Evolutionary conservation across 2,113 vertebrate genomes (phyloP), one percentile per base, ranked within the genome.

Genomic region (Coturnix japonica): DNA sequence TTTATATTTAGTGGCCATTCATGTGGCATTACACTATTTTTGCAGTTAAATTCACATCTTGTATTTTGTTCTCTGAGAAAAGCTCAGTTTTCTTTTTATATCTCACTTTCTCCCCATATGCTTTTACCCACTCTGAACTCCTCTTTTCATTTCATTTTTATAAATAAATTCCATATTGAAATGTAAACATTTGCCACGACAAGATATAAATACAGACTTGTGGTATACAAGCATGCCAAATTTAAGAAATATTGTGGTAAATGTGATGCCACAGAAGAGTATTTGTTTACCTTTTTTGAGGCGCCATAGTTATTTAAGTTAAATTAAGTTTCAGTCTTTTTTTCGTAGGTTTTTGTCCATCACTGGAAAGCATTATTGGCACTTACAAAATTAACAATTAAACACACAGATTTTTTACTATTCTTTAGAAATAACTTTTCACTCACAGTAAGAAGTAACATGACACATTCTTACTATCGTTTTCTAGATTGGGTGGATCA

Each of bases 221-320:
- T 76, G 65, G 60, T 56, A 65, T 28, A 47, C 22, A 89, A 67
- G 33, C 61, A 35, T 77, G 90, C 81, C 90, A 94, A 90, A 93
- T 87, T 92, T 89, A 91, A 77, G 54, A 74, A 88, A 85, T 84
- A 57, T 16, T 95, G 73, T 67, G 90, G 89, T 95, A 65, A 90
- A 96, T 67, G 53, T 51, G 85, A 69, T 44, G 71, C 77, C 85
- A 88, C 95, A 85, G 63, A 92, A 74, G 39, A 74, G 63, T 77
- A 89, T 95, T 91, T 95, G 71, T 85, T 94, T 95, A 90, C 64
- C 56, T 93, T 94, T 84, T 84, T 59, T 73, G 56, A 92, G 86
- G 60, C 65, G 5, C 81, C 91, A 25, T 75, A 56, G 71, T 77
- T 95, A 87, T 87, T 96, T 94, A 86, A 83, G 35, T 67, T 72